Conservation (phyloP, 1,140 invertebrate genomes). For the Cotesia vestalis region DNA sequence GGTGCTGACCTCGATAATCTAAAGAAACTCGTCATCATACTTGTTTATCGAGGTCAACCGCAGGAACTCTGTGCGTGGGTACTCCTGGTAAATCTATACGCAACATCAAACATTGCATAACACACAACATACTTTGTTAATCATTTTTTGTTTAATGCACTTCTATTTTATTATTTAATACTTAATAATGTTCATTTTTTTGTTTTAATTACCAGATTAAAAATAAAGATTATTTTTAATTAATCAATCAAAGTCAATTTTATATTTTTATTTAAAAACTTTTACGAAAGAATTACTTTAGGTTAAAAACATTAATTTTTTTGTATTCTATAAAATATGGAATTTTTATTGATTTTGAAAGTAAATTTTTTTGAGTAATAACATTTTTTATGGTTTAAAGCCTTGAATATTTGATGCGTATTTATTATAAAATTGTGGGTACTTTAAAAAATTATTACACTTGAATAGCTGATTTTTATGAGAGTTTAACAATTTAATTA, state of each 20-base stretch:
- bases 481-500: too few relatives aligned
- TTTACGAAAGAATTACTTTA: too few relatives aligned
- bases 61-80: conserved; percentile 39
- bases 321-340: too few relatives aligned
- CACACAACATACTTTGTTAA: conserved; percentile 15
- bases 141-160: conserved; percentile 18
- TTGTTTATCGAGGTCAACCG: conserved; percentile 45
- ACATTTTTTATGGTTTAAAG: too few relatives aligned
- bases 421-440: too few relatives aligned
- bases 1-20: conserved; percentile 50
- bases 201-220: conserved; percentile 20
- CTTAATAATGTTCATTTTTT: conserved; percentile 23
- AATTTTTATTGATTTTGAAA: too few relatives aligned
- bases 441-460: too few relatives aligned
- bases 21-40: conserved; percentile 40
- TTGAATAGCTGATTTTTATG: too few relatives aligned
- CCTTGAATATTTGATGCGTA: too few relatives aligned
- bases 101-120: conserved; percentile 36
- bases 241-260: neutral
- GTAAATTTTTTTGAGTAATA: too few relatives aligned
- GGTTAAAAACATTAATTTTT: too few relatives aligned
- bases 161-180: conserved; percentile 18
- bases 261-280: neutral
- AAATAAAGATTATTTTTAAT: conserved; percentile 8
- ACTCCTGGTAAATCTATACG: conserved; percentile 25